Base-by-base conservation (phyloP, 2,888 invertebrate species). In the Anthoptus insignis region DNA sequence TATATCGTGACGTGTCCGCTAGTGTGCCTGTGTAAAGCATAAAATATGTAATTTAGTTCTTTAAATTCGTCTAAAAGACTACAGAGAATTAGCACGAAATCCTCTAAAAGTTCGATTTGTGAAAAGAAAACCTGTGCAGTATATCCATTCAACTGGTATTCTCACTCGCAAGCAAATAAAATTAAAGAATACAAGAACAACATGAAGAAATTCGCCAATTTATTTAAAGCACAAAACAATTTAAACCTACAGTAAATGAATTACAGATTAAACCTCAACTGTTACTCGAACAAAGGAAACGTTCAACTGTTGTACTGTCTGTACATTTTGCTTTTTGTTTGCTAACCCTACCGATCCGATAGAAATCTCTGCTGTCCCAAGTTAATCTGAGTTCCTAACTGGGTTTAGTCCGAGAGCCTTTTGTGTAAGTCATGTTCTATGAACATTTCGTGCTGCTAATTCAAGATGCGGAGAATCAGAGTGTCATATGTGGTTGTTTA, bases 301-400 rank as follows among this genome's bases (percentile, higher is more conserved):
- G 45, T 57, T 57, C 45, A 45, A 57, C 27, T 47, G 45, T 45
- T 21, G 21, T 58, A n/a, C 34, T 22, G 21, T 58, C 45, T 58
- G 58, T 47, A 39, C 57, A 34, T 47, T 47, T 58, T 14, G 58
- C 47, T 58, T 58, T 58, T 32, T 32, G 58, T 58, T 57, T 58
- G 58, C 47, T 47, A 47, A 47, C 47, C 58, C 58, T 58, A 47
- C 58, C 47, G 47, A 56, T 56, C 58, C 45, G 58, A 58, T 58
- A 58, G 47, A 47, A 47, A 58, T 58, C 32, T 58, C 58, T n/a
- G 45, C 24, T 58, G 47, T 58, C 47, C 58, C 32, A 58, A 58
- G 58, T 58, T 58, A 58, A 58, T 58, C 58, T 58, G 32, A 27
- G 47, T 24, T 14, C 13, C 57, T 45, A 34, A 29, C 45, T 13